A percentile compares a stretch with the other conserved stretches of the same genome.
Evolutionary conservation across 1,140 invertebrate species (phyloP).

Genomic region (Neodiprion lecontei): DNA sequence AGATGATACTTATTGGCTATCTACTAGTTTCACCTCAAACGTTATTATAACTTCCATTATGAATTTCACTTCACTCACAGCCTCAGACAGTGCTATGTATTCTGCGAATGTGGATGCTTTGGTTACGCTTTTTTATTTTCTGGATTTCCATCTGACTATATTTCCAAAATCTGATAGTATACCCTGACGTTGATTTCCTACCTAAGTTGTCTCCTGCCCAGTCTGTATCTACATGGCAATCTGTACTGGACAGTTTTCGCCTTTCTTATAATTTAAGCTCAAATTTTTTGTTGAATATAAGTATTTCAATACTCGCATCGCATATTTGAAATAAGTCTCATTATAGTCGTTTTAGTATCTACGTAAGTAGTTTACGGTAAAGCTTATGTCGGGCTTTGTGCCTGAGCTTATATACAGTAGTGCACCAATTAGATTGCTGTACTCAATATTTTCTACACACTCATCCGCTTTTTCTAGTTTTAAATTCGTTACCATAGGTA

Average conservation of each 20-base stretch:
- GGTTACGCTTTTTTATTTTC: background rate
- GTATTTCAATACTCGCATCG: background rate
- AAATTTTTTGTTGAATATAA: constrained; percentile 5
- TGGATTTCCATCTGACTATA: background rate
- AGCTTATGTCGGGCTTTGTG: background rate
- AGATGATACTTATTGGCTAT: too few relatives aligned
- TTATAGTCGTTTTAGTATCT: constrained; percentile 8
- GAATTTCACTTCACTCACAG: constrained; percentile 10
- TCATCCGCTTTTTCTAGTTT: background rate
- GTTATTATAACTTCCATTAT: background rate
- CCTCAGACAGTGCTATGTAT: constrained; percentile 5
- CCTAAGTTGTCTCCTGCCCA: constrained; percentile 28
- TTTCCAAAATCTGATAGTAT: constrained; percentile 26
- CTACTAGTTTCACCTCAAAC: too few relatives aligned
- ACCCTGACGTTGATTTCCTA: constrained; percentile 38
- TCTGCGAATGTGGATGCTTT: background rate
- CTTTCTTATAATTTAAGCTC: background rate
- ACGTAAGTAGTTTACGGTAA: background rate
- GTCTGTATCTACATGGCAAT: constrained; percentile 28
- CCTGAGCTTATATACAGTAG: background rate
- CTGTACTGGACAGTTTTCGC: background rate
- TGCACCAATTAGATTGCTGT: background rate
- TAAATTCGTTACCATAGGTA: background rate
- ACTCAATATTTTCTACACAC: background rate
- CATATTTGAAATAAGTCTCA: constrained; percentile 8